Evolutionary conservation across 2,888 invertebrate genomes (phyloP), one percentile per base, ranked within the genome.

Genomic region (Acleris holmiana): DNA sequence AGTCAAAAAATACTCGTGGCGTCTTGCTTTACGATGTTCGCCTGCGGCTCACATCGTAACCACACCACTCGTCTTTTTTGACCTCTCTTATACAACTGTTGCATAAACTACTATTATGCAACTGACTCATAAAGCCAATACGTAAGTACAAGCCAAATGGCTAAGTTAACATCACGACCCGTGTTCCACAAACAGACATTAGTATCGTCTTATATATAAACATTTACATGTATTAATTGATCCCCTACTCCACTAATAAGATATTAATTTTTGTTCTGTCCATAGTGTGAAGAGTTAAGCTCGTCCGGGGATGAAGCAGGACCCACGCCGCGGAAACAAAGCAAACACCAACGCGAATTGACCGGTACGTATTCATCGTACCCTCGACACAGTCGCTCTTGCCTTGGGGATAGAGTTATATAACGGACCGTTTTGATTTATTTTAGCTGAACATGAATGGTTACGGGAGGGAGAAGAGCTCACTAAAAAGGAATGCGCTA

Each of bases 321-420:
- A 2, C 94, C 94, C 0, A 94, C 94, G 13, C 94, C 94, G 1
- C 88, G 94, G 48, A 94, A 94, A 80, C 94, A 94, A 77, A 93
- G 93, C 64, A 92, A 94, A 79, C 93, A 93, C 71, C 93, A 92
- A 72, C 85, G 89, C 7, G 88, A 93, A 69, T 80, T 92, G 56
- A 88, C 89, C 64, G 91, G 92, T 91, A 74, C 10, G 49, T 35
- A 21, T 60, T 49, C 78, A 75, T 71, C 47, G 3, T 4, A 57
- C 21, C 18, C 48, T n/a, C 10, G 44, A n/a, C 44, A 17, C 44
- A 17, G 41, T 41, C 17, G 4, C 44, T n/a, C 17, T 7, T n/a
- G 44, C 44, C 6, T n/a, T 44, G 6, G 6, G 6, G 17, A 15
- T 15, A n/a, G 41, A 41, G 41, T 41, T 29, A 8, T 29, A 2